A percentile compares a stretch with the other conserved stretches of the same genome.
These are phyloP conservation scores for Onychomys arenicola DNA, from an alignment of 2,797 vertebrate species.

Conservation along the genomic window DNA sequence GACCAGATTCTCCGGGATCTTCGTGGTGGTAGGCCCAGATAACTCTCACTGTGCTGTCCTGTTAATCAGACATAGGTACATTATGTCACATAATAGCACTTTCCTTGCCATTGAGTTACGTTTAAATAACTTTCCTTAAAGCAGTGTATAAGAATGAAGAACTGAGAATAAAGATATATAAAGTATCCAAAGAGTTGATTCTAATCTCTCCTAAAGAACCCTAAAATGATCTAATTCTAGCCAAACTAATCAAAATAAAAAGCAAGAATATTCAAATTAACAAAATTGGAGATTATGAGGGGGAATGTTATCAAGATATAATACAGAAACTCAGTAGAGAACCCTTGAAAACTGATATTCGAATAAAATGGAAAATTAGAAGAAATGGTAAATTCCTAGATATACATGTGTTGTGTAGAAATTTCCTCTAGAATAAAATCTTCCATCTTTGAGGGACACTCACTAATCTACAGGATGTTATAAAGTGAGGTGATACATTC, in stretches of 20 bases:
- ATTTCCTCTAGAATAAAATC: neutral
- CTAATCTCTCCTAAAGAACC: neutral
- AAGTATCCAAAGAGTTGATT: neutral
- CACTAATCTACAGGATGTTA: neutral
- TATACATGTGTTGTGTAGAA: neutral
- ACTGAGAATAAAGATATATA: constrained; percentile 2
- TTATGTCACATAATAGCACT: constrained; percentile 4
- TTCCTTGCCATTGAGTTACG: neutral
- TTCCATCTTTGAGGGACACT: neutral
- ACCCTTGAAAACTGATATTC: neutral
- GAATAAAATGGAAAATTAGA: neutral
- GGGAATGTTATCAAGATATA: neutral
- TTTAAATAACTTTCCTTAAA: constrained; percentile 43
- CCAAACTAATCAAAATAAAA: neutral
- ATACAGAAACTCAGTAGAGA: neutral
- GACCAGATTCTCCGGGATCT: constrained; percentile 89
- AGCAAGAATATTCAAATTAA: neutral
- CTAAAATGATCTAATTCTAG: neutral
- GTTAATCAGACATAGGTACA: neutral
- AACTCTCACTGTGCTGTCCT: constrained; percentile 92
- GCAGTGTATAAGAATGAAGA: neutral
- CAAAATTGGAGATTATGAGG: neutral
- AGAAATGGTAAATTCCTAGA: neutral
- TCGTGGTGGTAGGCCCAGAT: constrained; percentile 93
- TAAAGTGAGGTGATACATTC: neutral